Base-by-base conservation (phyloP, 1,140 invertebrate genomes). In the Anoplolepis gracilipes region DNA sequence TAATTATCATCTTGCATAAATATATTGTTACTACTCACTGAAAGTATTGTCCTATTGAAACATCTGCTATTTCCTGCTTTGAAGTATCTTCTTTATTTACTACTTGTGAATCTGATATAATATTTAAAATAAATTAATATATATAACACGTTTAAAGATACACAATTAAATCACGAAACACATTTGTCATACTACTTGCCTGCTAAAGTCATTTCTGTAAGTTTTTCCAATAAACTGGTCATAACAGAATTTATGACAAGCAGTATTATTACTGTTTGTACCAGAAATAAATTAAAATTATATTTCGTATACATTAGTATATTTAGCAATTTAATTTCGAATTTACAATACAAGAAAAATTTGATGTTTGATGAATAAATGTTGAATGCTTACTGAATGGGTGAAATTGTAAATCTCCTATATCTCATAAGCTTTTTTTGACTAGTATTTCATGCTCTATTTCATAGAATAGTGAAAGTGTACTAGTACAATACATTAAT, bases 31-130 rank as follows among this genome's bases (percentile, higher is more conserved):
- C 57, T 19, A 82, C 78, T 82, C 53, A 82, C 78, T 82, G 78
- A 61, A 82, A 82, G 19, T 82, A 82, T 46, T 61, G 78, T 46
- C 67, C 78, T 57, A 46, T 59, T 16, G 78, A 82, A 82, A 82
- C 25, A 59, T 46, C 67, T 2, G 36, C 13, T 36, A 11, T 39
- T 46, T 72, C 8, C 1, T 82, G 49, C 10, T 30, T 82, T 30
- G 46, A 57, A n/a, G 11, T 11, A 1, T 25, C n/a, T 82, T 72
- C 39, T 72, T 82, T 73, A 42, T 72, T 59, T 13, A 22, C 13
- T 33, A 49, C 10, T 70, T 59, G 25, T 30, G 4, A 30, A 72
- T 72, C 65, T 57, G 28, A 65, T 46, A 46, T 65, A 30, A n/a
- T 57, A 30, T 57, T 81, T 72, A 46, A 42, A 57, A 57, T 13